Base-by-base conservation (phyloP, 1,140 invertebrate genomes). In the Ceratoteleas bidentatus region DNA sequence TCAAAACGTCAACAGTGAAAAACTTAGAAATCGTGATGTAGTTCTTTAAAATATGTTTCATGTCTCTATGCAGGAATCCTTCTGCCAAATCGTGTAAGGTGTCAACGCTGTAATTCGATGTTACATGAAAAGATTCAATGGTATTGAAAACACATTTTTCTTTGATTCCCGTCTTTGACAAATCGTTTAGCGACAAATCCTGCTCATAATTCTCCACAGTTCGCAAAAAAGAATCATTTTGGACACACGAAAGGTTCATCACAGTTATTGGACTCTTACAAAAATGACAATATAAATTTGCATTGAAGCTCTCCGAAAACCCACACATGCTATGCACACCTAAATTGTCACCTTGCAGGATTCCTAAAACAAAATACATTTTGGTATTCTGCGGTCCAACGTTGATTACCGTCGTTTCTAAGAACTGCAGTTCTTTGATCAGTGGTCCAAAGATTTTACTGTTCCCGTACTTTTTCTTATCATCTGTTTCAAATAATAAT, bases 41-140 rank as follows among this genome's bases (percentile, higher is more conserved):
- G 10, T 75, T 74, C 87, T 87, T 62, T 83, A 33, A 70, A 77
- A 40, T 60, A 56, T 33, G 65, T 81, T 61, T 85, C 84, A 75
- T 86, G 81, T 15, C 84, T 47, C 60, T 84, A 74, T 47, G 60
- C 81, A 85, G 11, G 45, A 72, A 45, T 14, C 66, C 73, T 68
- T 82, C 66, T 7, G 69, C 15, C 13, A 76, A 62, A 68, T 82
- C 80, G 52, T 73, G 85, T 77, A 85, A 83, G 16, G 84, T 54
- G 69, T 88, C 86, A n/a, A 83, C 82, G 52, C 47, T 34, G 47
- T 75, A 64, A 81, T 88, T 87, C 47, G 75, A 66, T 6, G 77
- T 70, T 14, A 85, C 70, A 54, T 86, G 73, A 69, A 87, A 87
- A 56, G 53, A 79, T 49, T 65, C 15, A 24, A 87, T 65, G 50